Evolutionary conservation across 2,113 vertebrate genomes (phyloP).

Genomic region (Etia nguti): DNA sequence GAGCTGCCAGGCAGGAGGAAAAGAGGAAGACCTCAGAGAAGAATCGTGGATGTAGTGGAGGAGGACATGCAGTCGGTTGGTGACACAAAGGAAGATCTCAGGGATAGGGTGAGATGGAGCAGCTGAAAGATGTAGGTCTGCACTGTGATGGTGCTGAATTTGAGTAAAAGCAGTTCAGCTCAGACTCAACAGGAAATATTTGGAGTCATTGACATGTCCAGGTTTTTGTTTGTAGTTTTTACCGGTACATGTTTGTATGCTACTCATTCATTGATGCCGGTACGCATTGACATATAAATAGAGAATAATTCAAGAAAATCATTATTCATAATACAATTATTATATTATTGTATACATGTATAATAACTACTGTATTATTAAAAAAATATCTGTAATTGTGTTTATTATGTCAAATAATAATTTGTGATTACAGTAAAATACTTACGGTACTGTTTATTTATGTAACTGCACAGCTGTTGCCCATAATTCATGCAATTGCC

Average conservation of each 20-base stretch:
- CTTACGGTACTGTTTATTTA: rapidly evolving
- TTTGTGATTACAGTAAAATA: neutral
- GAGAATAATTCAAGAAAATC: neutral
- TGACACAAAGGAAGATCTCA: neutral
- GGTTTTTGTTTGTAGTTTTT: rapidly evolving
- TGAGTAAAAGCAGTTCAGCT: neutral
- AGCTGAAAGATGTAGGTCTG: neutral
- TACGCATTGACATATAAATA: neutral
- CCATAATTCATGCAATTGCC: neutral
- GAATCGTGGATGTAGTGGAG: neutral
- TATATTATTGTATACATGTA: neutral
- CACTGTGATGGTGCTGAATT: neutral
- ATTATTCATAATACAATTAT: neutral
- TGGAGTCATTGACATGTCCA: neutral
- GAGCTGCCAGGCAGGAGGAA: neutral
- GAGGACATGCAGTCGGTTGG: neutral
- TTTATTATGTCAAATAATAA: neutral
- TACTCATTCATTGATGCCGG: neutral
- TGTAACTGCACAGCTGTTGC: neutral
- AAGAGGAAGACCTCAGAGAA: neutral
- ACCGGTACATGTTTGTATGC: neutral
- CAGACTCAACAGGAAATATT: neutral
- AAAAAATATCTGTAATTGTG: neutral
- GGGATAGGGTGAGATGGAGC: neutral
- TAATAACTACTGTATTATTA: neutral